Conservation (phyloP, 2,797 vertebrate genomes). For the Enoplosus armatus region DNA sequence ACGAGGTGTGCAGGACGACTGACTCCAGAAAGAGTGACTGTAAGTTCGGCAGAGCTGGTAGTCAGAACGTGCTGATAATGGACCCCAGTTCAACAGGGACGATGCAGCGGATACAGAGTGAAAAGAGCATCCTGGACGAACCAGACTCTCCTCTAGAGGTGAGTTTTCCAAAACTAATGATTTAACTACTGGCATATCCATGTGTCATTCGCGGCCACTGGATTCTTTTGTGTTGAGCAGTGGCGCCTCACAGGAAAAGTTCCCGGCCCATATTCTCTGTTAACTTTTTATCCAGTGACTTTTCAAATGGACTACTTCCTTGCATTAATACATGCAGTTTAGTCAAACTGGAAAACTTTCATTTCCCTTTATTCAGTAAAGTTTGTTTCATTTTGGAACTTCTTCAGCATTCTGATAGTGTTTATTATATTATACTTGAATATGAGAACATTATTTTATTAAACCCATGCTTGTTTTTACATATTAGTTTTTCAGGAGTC, state of each 20-base stretch:
- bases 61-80: slow-evolving; percentile 28
- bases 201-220: not conserved
- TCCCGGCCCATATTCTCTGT: not conserved
- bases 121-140: slow-evolving; percentile 17
- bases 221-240: not conserved
- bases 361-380: not conserved
- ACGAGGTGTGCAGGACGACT: too few relatives aligned
- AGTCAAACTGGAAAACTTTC: not conserved
- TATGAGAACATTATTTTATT: not conserved
- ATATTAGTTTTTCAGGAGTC: not conserved
- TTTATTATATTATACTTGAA: not conserved
- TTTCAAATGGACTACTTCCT: not conserved
- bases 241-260: not conserved
- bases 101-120: too few relatives aligned
- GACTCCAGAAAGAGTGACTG: too few relatives aligned
- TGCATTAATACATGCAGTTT: not conserved
- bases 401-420: not conserved
- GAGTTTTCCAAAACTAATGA: slow-evolving; percentile 4
- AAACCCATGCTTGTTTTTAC: not conserved
- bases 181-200: not conserved
- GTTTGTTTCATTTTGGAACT: not conserved
- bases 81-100: too few relatives aligned
- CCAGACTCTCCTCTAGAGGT: not conserved
- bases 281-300: not conserved
- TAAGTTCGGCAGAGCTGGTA: too few relatives aligned